Base-by-base conservation (phyloP, 2,888 invertebrate species). In the Phoronis australis region DNA sequence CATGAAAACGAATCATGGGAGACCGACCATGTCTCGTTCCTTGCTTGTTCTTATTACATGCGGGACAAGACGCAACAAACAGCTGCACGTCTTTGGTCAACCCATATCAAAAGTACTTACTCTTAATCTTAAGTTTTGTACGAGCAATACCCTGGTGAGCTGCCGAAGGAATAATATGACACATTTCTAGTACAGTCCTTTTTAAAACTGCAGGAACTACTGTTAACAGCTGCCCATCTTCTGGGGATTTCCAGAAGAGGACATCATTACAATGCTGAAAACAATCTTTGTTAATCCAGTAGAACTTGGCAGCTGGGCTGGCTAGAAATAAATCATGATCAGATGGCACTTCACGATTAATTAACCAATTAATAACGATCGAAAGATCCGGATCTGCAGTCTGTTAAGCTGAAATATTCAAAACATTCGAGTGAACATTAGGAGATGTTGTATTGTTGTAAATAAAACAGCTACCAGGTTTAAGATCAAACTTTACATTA, bases 1-100 rank as follows among this genome's bases (percentile, higher is more conserved):
- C 80, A 87, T 92, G 24, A 86, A 87, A 71, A 93, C 94, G 4
- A 6, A 20, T 45, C 15, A 48, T 12, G 2, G 31, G 27, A 21
- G 26, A 37, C 9, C 38, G 18, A 9, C 26, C 39, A n/a, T 35
- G 20, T 15, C 18, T 0, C 15, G 1, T 21, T 18, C n/a, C 20
- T 31, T 35, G 48, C 25, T 52, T 48, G 18, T 45, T 48, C 18
- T 5, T 3, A 26, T 43, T 48, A 21, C 48, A 52, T 2, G 27
- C n/a, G 1, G 5, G n/a, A 25, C 51, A 48, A 1, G 35, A 18
- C 2, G 37, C 27, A 2, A 52, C 45, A 25, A 4, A 45, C 4
- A 25, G 18, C 25, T 40, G 25, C 12, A 44, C 20, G 23, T 40
- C 48, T 31, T 31, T 31, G 15, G 9, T 31, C 9, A 31, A 15